Conservation (phyloP, 2,797 vertebrate genomes). For the Percopsis omiscomaycus region DNA sequence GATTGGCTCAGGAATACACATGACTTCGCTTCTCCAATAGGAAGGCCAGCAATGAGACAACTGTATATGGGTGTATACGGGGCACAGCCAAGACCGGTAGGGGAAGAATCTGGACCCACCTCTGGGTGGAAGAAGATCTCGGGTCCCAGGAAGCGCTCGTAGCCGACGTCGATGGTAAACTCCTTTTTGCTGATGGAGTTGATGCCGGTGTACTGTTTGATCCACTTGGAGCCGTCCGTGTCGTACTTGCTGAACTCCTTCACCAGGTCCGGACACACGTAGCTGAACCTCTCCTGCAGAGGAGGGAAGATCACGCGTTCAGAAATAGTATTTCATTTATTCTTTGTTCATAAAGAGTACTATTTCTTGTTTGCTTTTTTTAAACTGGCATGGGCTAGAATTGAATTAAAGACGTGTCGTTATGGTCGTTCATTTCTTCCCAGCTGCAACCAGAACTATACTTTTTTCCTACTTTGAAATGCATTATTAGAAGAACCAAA, state of each 20-base stretch:
- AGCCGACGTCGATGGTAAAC: slow-evolving; percentile 96
- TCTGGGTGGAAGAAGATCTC: slow-evolving; percentile 99
- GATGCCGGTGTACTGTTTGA: slow-evolving; percentile 96
- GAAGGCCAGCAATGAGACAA: too few species aligned
- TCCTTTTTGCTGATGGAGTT: slow-evolving; percentile 97
- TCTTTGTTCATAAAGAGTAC: background rate
- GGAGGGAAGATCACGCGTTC: background rate
- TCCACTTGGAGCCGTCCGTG: slow-evolving; percentile 95
- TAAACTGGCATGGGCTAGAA: too few species aligned
- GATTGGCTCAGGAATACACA: too few species aligned
- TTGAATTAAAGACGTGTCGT: too few species aligned
- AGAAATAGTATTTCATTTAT: background rate
- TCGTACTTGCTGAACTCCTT: slow-evolving; percentile 99
- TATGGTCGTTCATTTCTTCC: too few species aligned
- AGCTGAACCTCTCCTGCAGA: slow-evolving; percentile 93
- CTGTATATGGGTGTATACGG: too few species aligned
- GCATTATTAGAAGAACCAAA: background rate
- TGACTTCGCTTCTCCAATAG: too few species aligned
- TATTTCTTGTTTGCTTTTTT: background rate
- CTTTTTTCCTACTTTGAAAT: slow-evolving; percentile 1
- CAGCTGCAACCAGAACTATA: too few species aligned
- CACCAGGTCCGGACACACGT: slow-evolving; percentile 96
- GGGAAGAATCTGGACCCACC: slow-evolving; percentile 63
- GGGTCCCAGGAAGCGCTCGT: slow-evolving; percentile 95
- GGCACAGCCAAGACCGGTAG: too few species aligned